Base-by-base conservation (phyloP, 2,797 vertebrate species). In the Thunnus albacares region DNA sequence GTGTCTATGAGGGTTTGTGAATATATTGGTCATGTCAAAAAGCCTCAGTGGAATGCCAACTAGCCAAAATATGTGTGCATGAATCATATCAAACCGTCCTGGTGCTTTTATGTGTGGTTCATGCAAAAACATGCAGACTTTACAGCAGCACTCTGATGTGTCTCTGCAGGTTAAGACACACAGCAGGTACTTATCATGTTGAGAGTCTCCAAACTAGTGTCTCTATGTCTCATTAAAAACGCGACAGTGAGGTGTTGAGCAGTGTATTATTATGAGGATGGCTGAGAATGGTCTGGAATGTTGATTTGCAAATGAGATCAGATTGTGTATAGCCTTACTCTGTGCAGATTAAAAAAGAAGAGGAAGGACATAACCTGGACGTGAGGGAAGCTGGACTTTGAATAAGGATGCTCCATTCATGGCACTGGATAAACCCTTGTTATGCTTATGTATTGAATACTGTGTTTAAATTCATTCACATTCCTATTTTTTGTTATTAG, bases 221-320 rank as follows among this genome's bases (percentile, higher is more conserved):
- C 63, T 62, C 26, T 24, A 49, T 51, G 69, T 79, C 75, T 86
- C 77, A 83, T 86, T 82, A 85, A 81, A 82, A 79, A 43, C 26
- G 15, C 1, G 49, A 56, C 69, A 57, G 64, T 24, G 62, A 55
- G 30, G n/a, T 80, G 70, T 66, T 12, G 26, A 59, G 66, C 43
- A 10, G 59, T 64, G 61, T 52, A 4, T 78, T 2, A 62, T 80
- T 79, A 74, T 60, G 2, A 72, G 15, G 67, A 41, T 2, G 14
- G 24, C 55, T 51, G 57, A 69, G 60, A 22, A 28, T 66, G 58
- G 75, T 55, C 52, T 68, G 56, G 61, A 75, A 77, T 80, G 43
- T 80, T 77, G 68, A 77, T 77, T 79, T 14, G 26, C 24, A 72
- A 55, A 78, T 80, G 69, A 75, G 11, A 52, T 61, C 45, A 45